phyloP scores from a whole-genome alignment of 2,797 vertebrate genomes.

The Notolepis coatsorum region DNA sequence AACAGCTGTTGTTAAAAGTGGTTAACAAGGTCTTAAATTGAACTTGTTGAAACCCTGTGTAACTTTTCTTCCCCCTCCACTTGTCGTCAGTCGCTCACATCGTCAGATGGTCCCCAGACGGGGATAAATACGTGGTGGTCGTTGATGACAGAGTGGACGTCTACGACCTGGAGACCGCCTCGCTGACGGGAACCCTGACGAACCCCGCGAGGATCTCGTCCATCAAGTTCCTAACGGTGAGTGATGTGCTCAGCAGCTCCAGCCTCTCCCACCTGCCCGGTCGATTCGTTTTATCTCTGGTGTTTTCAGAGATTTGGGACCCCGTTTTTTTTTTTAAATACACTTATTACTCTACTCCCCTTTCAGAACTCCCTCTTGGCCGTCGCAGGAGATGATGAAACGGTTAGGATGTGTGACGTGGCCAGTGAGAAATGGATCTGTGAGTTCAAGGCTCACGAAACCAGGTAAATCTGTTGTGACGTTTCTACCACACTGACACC shows the following conservation, averaged over 20 bases:
- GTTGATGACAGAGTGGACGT: constrained; percentile 84
- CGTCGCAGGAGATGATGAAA: constrained; percentile 91
- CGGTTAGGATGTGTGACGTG: constrained; percentile 86
- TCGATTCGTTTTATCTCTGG: background rate
- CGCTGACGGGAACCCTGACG: constrained; percentile 82
- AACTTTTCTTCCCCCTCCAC: constrained; percentile 2
- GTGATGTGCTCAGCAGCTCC: constrained; percentile 46
- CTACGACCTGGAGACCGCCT: constrained; percentile 89
- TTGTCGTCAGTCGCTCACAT: constrained; percentile 89
- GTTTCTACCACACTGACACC: background rate
- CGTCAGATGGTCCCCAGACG: constrained; percentile 92
- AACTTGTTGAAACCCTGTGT: too few species aligned
- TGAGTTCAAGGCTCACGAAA: constrained; percentile 96
- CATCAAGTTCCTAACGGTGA: constrained; percentile 90
- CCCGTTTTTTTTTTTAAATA: background rate
- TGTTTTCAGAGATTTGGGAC: background rate
- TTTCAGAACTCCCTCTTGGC: constrained; percentile 87
- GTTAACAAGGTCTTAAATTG: too few species aligned
- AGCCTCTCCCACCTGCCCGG: background rate
- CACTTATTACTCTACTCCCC: background rate
- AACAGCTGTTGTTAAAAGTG: too few species aligned
- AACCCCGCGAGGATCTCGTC: constrained; percentile 90
- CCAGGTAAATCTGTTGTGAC: constrained; percentile 83
- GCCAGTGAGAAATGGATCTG: constrained; percentile 82
- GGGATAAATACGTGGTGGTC: constrained; percentile 88